phyloP scores from a whole-genome alignment of 2,113 vertebrate genomes.

The Physeter macrocephalus region DNA sequence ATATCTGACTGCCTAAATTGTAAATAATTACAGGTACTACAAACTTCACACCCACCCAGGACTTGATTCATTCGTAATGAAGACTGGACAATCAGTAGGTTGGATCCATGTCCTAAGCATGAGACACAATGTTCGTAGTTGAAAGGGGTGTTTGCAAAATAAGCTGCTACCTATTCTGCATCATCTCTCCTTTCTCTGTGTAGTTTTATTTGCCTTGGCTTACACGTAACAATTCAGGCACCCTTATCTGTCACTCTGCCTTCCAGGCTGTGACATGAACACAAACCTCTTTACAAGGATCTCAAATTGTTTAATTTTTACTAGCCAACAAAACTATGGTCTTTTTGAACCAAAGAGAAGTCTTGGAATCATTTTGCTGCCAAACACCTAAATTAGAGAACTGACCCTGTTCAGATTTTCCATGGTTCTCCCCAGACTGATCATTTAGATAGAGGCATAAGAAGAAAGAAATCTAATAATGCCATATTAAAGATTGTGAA shows the following conservation, averaged over 20 bases:
- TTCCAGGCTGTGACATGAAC: background rate
- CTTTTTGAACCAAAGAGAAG: background rate
- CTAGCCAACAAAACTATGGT: background rate
- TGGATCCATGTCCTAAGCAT: background rate
- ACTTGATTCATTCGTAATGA: background rate
- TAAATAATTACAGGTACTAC: background rate
- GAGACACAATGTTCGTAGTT: background rate
- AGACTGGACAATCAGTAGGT: background rate
- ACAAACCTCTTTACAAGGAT: background rate
- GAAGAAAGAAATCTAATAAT: background rate
- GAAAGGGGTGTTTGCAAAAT: background rate
- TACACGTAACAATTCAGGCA: background rate
- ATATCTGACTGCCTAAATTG: background rate
- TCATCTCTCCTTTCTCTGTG: background rate
- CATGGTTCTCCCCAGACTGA: background rate
- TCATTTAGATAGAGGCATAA: background rate
- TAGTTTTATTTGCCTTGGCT: background rate
- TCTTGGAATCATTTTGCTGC: background rate
- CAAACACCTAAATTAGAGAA: background rate
- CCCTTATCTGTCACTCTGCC: fast-evolving
- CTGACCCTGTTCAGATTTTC: background rate
- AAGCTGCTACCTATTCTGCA: background rate
- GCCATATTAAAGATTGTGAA: background rate
- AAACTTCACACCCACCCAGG: background rate
- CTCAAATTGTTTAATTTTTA: background rate